Evolutionary conservation across 2,797 vertebrate genomes (phyloP), one percentile per base, ranked within the genome.

Genomic region (Scolopax rusticola): DNA sequence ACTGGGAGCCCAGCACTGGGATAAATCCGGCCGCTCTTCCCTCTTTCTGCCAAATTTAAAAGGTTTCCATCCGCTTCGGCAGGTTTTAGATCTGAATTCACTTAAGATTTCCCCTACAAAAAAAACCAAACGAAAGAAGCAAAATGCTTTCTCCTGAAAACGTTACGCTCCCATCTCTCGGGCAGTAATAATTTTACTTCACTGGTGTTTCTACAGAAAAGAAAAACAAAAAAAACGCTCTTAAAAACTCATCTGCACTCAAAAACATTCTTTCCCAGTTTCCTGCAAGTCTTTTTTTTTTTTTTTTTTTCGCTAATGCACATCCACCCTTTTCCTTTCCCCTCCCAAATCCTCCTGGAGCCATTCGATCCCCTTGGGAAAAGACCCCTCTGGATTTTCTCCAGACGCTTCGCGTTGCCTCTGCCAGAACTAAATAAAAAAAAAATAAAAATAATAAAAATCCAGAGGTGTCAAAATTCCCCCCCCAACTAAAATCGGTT

Each of bases 211-310:
- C 88, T 89, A 74, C 57, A 6, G 28, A 14, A 90, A 96, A 69
- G 77, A 16, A 21, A n/a, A 75, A 13, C 15, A 11, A 12, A 36
- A 59, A 45, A 43, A 85, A 47, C 3, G 45, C 56, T 94, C 89
- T 77, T 89, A 80, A 89, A 89, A 97, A 70, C 32, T 84, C 91
- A 85, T 92, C 33, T 78, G 84, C 88, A 90, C 79, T 74, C 59
- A 89, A 89, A 64, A 50, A 50, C 25, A 20, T 7, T 21, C 74
- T 91, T 82, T 92, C 89, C 57, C 91, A 57, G 73, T 84, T 73
- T 92, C 91, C 96, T 89, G 83, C 81, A 76, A 85, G 89, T 75
- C 85, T 96, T 95, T 47, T 21, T 47, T 45, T 19, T 47, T 45
- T 45, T 45, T 47, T 21, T 47, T 20, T 25, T 50, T 50, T 86